Base-by-base conservation (phyloP, 2,113 vertebrate species). In the Bujurquina vittata region DNA sequence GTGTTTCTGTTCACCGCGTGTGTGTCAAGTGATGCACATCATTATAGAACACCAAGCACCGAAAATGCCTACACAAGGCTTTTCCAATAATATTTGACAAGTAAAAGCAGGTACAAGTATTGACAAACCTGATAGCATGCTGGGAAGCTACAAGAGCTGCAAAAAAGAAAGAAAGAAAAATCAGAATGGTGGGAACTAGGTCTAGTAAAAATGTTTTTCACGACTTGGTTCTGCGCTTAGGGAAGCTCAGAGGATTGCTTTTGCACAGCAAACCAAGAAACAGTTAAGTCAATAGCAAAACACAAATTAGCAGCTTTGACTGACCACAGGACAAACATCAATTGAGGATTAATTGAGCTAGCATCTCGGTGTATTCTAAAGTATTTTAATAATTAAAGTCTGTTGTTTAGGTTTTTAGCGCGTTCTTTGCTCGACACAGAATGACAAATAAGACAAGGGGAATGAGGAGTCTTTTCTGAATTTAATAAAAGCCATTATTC, bases 281-380 rank as follows among this genome's bases (percentile, higher is more conserved):
- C 90, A 69, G 75, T 77, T 52, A 52, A 89, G 89, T 95, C 92
- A 88, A 94, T 94, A 93, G 87, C 73, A 72, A 75, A 82, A 59
- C 82, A 75, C 37, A 75, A 81, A 93, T 87, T 91, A 90, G 84
- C 85, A 85, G 78, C 89, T 83, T 81, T 65, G 49, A 75, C 88
- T 85, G 90, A 91, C 90, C 90, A 57, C 89, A 59, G 84, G 63
- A 82, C 57, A 23, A 72, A 75, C 84, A 94, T 95, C 81, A 87
- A 93, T 90, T 81, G 61, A 90, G 92, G 90, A 94, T 86, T 87
- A 94, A 94, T 94, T 94, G 94, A 93, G 88, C 77, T 89, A 84
- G 85, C 86, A 72, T 87, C 83, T 88, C 77, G 65, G 82, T 90
- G 85, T 90, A 92, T 89, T n/a, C n/a, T n/a, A n/a, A n/a, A n/a